These are phyloP conservation scores for Holothuria glaberrima DNA, from an alignment of 35 echinoderm and acorn worm genomes.

Conservation along the genomic window DNA sequence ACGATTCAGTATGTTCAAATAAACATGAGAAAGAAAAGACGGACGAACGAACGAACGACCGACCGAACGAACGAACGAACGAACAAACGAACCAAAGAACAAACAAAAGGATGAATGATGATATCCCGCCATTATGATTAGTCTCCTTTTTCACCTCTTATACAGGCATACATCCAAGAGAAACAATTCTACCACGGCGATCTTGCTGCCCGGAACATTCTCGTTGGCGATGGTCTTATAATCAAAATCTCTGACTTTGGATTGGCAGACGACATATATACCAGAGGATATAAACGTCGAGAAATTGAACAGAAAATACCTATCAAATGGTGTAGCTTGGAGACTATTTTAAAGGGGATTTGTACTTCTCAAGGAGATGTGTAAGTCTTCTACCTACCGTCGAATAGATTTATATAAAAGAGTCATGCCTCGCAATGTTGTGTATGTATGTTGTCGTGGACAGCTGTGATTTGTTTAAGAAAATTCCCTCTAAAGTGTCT, in stretches of 20 bases:
- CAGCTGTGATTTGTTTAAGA: background rate
- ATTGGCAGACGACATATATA: slow-evolving; percentile 56
- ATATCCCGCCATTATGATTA: no score
- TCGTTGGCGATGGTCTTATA: slow-evolving; percentile 35
- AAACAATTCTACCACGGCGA: slow-evolving; percentile 46
- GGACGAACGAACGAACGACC: no score
- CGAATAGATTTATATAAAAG: background rate
- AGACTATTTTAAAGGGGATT: slow-evolving; percentile 59
- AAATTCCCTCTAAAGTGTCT: no score
- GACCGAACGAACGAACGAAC: no score
- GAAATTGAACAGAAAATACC: slow-evolving; percentile 33
- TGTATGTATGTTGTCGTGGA: background rate
- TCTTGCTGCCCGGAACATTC: slow-evolving; percentile 44
- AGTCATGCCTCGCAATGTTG: background rate
- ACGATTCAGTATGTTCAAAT: no score
- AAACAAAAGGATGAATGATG: no score
- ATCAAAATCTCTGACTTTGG: slow-evolving; percentile 68
- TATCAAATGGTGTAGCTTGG: slow-evolving; percentile 60
- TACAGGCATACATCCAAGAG: slow-evolving; percentile 9
- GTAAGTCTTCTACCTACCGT: slow-evolving; percentile 17
- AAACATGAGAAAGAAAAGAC: no score
- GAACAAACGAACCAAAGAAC: no score
- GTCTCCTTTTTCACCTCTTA: no score
- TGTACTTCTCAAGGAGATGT: slow-evolving; percentile 55
- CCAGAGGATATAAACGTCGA: slow-evolving; percentile 46